Percentiles rank a stretch among this genome's conserved stretches.
Evolutionary conservation across 2,113 vertebrate species (phyloP).

Genomic region (Zeus faber): DNA sequence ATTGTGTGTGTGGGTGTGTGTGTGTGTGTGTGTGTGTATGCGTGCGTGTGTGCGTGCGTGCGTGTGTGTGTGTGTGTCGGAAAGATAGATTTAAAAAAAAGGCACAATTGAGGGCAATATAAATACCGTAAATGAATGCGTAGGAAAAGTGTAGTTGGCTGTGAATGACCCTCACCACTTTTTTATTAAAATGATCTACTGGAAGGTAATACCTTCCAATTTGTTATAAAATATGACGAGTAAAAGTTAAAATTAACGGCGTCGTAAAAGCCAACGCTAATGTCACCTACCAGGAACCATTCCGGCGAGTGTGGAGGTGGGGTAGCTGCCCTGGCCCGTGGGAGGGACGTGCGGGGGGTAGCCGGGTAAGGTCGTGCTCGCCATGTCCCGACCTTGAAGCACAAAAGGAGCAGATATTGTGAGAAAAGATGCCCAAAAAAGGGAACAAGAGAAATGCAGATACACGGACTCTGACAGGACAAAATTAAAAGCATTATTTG

Average conservation of each 20-base stretch:
- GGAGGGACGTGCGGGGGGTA: conserved; percentile 98
- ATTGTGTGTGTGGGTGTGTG: too few species aligned
- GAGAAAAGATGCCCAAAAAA: conserved; percentile 10
- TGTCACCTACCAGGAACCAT: conserved; percentile 96
- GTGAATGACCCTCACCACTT: conserved; percentile 38
- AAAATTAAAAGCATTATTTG: too few species aligned
- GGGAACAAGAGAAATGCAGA: not conserved
- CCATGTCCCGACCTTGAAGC: conserved; percentile 94
- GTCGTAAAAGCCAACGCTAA: conserved; percentile 27
- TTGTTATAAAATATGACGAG: conserved; percentile 37
- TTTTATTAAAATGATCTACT: conserved; percentile 36
- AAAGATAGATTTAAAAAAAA: too few species aligned
- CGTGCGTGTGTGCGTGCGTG: conserved; percentile 2
- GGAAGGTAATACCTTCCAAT: conserved; percentile 32
- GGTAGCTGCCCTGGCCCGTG: conserved; percentile 98
- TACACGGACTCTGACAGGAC: too few species aligned
- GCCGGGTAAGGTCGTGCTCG: conserved; percentile 97
- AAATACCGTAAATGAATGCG: conserved; percentile 6
- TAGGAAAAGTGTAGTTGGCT: not conserved
- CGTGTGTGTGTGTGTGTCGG: not conserved
- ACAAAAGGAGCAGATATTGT: conserved; percentile 14
- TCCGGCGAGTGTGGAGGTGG: conserved; percentile 98
- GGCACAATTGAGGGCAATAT: not conserved
- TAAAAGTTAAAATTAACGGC: conserved; percentile 50
- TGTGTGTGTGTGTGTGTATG: conserved; percentile 1